Percentiles rank a stretch among this genome's conserved stretches.
Conservation (phyloP, 2,888 invertebrate genomes). For the Drosophila barbarae region DNA sequence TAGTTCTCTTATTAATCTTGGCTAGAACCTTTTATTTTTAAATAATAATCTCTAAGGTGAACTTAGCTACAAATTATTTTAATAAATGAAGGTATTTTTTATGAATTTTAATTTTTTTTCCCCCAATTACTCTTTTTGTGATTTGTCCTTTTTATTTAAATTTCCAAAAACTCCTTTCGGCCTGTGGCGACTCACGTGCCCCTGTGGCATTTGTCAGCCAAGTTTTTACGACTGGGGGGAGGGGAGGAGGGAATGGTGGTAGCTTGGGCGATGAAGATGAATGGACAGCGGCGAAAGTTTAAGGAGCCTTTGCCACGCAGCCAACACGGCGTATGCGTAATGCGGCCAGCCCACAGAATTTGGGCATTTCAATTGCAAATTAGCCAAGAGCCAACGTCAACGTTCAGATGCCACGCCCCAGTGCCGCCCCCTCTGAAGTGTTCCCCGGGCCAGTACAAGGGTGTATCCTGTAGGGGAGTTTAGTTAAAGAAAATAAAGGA, state of each 20-base stretch:
- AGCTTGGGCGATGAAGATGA: constrained; percentile 13
- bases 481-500: background rate
- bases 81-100: background rate
- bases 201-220: constrained; percentile 31
- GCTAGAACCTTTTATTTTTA: too few species aligned
- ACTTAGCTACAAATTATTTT: too few species aligned
- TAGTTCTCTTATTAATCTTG: too few species aligned
- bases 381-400: constrained; percentile 51
- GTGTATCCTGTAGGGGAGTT: background rate
- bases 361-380: constrained; percentile 72
- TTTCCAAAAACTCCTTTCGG: background rate
- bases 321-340: constrained; percentile 60
- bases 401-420: constrained; percentile 18
- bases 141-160: too few species aligned
- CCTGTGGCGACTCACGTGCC: constrained; percentile 26
- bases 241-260: background rate
- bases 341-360: constrained; percentile 55
- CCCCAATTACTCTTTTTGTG: background rate
- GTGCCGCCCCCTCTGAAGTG: constrained; percentile 43
- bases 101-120: background rate
- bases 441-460: background rate
- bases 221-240: constrained; percentile 1
- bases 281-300: constrained; percentile 17
- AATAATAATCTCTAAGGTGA: too few species aligned
- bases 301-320: constrained; percentile 35